Evolutionary conservation across 1,140 invertebrate species (phyloP), one percentile per base, ranked within the genome.

Genomic region (Drosophila lini): DNA sequence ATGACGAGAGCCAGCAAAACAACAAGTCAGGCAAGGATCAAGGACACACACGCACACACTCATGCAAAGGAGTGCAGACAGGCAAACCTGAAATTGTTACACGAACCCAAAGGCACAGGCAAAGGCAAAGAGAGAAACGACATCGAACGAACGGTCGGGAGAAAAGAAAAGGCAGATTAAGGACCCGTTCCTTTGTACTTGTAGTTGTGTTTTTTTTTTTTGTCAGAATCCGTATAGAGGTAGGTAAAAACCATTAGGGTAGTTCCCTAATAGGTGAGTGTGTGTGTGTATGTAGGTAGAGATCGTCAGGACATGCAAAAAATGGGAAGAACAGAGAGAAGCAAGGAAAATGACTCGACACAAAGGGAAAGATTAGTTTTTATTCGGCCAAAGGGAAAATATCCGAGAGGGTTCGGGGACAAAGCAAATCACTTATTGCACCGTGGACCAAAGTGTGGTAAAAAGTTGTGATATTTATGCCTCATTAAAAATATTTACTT

Each of bases 141-240:
- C 45, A 53, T 62, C 62, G 48, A 58, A 56, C 57, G 45, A 64
- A 80, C 50, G 55, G 36, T 45, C 59, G 52, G 60, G 65, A 58
- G 45, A 64, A 79, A 69, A 79, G 82, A 81, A 82, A 83, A 61
- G 57, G 62, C 70, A 80, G 83, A 88, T 88, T 88, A 88, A 88
- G 83, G 84, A 89, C 77, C 84, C 79, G 84, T 89, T 89, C 84
- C 73, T 86, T 89, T 89, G 78, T 86, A 89, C 48, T 55, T 55
- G 52, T 67, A 48, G 19, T 70, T 28, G 25, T 28, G 3, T 22
- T 22, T 58, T 5, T 13, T 15, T 25, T 52, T 65, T 16, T 16
- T 67, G 56, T 60, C 41, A 36, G 45, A 65, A 19, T 65, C 40
- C 65, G 7, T 5, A 19, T 42, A 36, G 47, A 42, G 62, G 36